Conservation (phyloP, 2,888 invertebrate genomes). For the Iphiclides podalirius region DNA sequence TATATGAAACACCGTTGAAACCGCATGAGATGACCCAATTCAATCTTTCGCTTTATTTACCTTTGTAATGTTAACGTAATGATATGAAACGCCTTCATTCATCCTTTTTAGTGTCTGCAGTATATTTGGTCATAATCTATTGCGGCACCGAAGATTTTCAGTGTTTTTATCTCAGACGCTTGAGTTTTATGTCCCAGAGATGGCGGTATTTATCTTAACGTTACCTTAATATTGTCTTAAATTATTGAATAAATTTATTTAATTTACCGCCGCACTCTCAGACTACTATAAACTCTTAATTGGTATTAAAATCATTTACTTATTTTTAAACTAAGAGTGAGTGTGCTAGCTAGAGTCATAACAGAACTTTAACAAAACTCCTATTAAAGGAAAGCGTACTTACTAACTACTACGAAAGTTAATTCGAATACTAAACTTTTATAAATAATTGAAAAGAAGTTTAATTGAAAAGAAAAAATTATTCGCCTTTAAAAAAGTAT, state of each 20-base stretch:
- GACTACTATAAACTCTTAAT: no score
- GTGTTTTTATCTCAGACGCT: not conserved
- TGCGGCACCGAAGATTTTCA: not conserved
- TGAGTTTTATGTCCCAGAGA: not conserved
- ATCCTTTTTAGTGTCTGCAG: conserved; percentile 20
- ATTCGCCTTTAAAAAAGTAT: no score
- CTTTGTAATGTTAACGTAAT: conserved; percentile 36
- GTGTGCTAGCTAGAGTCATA: no score
- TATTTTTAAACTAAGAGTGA: no score
- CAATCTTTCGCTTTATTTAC: conserved; percentile 38
- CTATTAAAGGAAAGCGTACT: no score
- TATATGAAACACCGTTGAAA: conserved; percentile 21
- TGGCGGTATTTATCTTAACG: not conserved
- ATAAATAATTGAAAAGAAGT: no score
- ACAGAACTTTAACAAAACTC: no score
- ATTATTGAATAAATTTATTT: not conserved
- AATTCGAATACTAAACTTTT: no score
- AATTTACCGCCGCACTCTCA: no score
- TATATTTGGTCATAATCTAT: conserved; percentile 10
- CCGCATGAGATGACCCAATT: conserved; percentile 37
- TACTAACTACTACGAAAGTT: no score
- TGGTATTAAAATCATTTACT: no score
- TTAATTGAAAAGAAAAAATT: no score
- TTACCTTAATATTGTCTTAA: not conserved
- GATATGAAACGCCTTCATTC: conserved; percentile 30